Conservation (phyloP, 2,888 invertebrate species). For the Cheilosia vulpina region DNA sequence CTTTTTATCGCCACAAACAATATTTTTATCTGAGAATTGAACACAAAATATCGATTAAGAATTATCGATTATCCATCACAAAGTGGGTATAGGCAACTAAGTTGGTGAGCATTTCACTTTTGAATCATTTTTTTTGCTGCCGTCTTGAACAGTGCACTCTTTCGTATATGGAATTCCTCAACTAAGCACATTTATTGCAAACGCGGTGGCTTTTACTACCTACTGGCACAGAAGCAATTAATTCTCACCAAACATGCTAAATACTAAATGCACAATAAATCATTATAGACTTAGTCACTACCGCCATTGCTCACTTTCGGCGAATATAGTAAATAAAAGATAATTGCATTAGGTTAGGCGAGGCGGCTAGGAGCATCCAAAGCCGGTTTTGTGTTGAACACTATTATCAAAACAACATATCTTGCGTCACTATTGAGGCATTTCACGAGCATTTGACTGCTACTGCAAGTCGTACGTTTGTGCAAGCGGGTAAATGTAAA, state of each 20-base stretch:
- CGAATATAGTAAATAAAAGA: constrained; percentile 21
- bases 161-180: neutral
- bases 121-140: neutral
- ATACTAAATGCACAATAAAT: constrained; percentile 22
- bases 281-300: constrained; percentile 23
- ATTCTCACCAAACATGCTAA: constrained; percentile 29
- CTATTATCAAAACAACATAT: constrained; percentile 12
- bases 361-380: constrained; percentile 25
- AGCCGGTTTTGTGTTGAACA: constrained; percentile 31
- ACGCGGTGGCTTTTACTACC: neutral
- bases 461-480: constrained; percentile 3
- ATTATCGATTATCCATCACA: neutral
- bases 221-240: neutral
- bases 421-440: constrained; percentile 29
- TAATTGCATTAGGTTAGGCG: constrained; percentile 34
- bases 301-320: constrained; percentile 22
- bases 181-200: constrained; percentile 14
- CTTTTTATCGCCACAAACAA: neutral
- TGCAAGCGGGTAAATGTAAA: neutral
- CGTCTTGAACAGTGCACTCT: neutral
- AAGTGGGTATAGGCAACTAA: neutral
- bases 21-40: neutral
- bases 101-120: neutral
- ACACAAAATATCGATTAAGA: constrained; percentile 26
- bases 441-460: constrained; percentile 10